Base-by-base conservation (phyloP, 2,888 invertebrate species). In the Nesidiocoris tenuis region DNA sequence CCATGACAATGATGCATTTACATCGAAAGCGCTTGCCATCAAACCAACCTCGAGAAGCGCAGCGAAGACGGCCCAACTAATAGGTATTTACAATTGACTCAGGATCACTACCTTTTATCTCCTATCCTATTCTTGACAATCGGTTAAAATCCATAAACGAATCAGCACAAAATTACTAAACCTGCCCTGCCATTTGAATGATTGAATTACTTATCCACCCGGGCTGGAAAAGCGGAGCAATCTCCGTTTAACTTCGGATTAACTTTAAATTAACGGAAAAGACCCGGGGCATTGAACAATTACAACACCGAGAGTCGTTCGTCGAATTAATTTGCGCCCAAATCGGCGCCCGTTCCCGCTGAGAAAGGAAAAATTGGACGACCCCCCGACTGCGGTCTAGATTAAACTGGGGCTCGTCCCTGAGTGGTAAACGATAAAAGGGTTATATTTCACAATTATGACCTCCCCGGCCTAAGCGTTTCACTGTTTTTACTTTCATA, bases 321-420 rank as follows among this genome's bases (percentile, higher is more conserved):
- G 39, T 39, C 25, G 65, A 24, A 65, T 39, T 65, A 39, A 65
- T 39, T 65, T 65, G 25, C 39, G 19, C 39, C 5, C 18, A 65
- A 65, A 65, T 39, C 65, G 25, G 65, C 65, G 18, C 19, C 17
- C 18, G 17, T 39, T 18, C 65, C 65, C 65, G 65, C 65, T 25
- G 65, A 18, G 65, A 12, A 24, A n/a, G 39, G 64, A 23, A 65
- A 65, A 64, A 65, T 39, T 39, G 12, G 39, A 39, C 39, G 39
- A 39, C 39, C 39, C 39, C n/a, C 39, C 12, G 39, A 39, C 39
- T 39, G 39, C 39, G 39, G 39, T 39, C 39, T 39, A 39, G 39
- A 39, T 39, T 39, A 39, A 39, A 39, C 39, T 39, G 39, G 5
- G 39, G 12, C 39, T n/a, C 39, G 39, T 3, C 5, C 39, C 39